These are phyloP conservation scores for Bettongia penicillata DNA, from an alignment of 2,113 vertebrate genomes.

Conservation along the genomic window DNA sequence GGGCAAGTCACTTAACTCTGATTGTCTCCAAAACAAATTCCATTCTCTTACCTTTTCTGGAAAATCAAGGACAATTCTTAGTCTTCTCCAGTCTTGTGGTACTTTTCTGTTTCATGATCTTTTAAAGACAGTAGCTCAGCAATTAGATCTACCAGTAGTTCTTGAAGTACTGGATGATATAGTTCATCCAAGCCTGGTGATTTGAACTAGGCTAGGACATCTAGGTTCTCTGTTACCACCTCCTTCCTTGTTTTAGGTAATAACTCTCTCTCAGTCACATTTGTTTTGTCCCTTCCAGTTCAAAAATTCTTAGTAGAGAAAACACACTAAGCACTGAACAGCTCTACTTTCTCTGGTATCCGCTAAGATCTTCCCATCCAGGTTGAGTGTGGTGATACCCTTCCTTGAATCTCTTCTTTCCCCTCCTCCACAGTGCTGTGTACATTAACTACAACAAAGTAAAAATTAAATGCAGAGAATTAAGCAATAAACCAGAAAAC, in stretches of 20 bases:
- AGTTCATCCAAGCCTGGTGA: background rate
- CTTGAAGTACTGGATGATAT: background rate
- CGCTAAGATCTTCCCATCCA: background rate
- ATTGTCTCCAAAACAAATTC: no score
- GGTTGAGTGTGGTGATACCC: background rate
- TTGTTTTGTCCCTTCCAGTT: background rate
- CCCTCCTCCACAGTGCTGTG: background rate
- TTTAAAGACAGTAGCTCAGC: background rate
- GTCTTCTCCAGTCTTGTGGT: background rate
- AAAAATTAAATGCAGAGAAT: background rate
- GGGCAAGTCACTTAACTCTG: no score
- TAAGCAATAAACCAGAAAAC: background rate
- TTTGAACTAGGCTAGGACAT: background rate
- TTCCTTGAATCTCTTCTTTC: background rate
- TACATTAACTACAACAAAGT: background rate
- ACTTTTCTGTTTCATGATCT: background rate
- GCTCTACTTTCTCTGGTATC: background rate
- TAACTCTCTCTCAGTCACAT: background rate
- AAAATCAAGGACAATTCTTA: background rate
- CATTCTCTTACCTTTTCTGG: background rate
- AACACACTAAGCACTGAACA: background rate
- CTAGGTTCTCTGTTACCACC: background rate
- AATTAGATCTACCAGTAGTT: background rate
- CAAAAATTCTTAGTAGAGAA: background rate
- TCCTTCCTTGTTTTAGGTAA: background rate